These are phyloP conservation scores for Sebastes taczanowskii DNA, from an alignment of 2,797 vertebrate genomes.

Conservation along the genomic window DNA sequence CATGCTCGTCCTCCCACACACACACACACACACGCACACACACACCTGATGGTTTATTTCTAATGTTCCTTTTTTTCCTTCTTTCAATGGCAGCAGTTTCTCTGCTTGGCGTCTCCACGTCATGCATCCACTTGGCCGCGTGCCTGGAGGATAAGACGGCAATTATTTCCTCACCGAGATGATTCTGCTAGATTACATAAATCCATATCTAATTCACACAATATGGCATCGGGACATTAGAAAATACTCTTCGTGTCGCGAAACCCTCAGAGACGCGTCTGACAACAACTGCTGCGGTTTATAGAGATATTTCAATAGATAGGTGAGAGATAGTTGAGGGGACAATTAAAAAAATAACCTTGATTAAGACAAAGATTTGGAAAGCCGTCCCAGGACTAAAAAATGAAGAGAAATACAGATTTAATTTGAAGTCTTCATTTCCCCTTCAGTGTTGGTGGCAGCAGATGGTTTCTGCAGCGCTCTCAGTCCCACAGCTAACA, in stretches of 20 bases:
- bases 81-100: slow-evolving; percentile 51
- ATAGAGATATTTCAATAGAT: neutral
- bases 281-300: neutral
- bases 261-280: slow-evolving; percentile 20
- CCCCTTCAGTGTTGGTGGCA: slow-evolving; percentile 44
- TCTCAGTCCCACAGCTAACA: slow-evolving; percentile 59
- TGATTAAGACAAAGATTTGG: slow-evolving; percentile 37
- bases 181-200: slow-evolving; percentile 66
- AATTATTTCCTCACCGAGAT: slow-evolving; percentile 70
- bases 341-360: slow-evolving; percentile 7
- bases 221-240: slow-evolving; percentile 22
- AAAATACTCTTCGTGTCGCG: slow-evolving; percentile 19
- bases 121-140: slow-evolving; percentile 62
- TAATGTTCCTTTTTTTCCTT: neutral
- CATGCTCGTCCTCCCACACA: slow-evolving; percentile 10
- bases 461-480: slow-evolving; percentile 66
- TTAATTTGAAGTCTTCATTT: slow-evolving; percentile 66
- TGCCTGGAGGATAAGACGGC: slow-evolving; percentile 65
- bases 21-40: slow-evolving; percentile 28
- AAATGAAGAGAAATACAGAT: slow-evolving; percentile 1
- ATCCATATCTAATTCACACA: slow-evolving; percentile 65
- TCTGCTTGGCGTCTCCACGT: slow-evolving; percentile 57
- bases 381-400: slow-evolving; percentile 7
- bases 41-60: slow-evolving; percentile 45
- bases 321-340: neutral